phyloP scores from a whole-genome alignment of 2,888 invertebrate species.

The Tetrapedia diversipes region DNA sequence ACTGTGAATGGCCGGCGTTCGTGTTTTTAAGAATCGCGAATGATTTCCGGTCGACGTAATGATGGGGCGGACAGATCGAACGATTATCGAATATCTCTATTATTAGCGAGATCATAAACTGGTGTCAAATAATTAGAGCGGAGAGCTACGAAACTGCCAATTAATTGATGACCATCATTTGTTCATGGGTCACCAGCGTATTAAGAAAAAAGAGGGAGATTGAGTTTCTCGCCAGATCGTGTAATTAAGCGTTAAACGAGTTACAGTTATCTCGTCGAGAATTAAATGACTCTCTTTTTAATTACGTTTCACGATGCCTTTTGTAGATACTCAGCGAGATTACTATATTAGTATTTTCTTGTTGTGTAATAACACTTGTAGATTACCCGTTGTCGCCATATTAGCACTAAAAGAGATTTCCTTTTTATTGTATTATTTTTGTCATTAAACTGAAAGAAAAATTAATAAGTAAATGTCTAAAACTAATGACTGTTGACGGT shows the following conservation, averaged over 20 bases:
- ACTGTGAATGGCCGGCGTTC: background rate
- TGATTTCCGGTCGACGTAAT: constrained; percentile 32
- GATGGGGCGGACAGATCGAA: background rate
- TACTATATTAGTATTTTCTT: background rate
- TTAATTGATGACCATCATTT: constrained; percentile 52
- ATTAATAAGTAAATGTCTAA: no score
- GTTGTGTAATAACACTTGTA: constrained; percentile 16
- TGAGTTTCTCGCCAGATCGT: constrained; percentile 43
- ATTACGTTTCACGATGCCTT: no score
- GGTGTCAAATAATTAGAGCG: constrained; percentile 46
- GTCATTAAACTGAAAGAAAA: no score
- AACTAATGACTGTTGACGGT: no score
- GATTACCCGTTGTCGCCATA: no score
- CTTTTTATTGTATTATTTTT: no score
- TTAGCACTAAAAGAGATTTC: background rate
- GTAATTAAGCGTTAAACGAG: constrained; percentile 41
- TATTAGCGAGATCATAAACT: constrained; percentile 51
- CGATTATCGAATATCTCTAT: constrained; percentile 52
- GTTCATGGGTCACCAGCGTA: background rate
- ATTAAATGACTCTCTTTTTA: background rate
- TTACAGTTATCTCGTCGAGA: constrained; percentile 3
- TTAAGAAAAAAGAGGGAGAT: background rate
- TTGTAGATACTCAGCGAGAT: no score
- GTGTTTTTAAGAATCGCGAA: constrained; percentile 27
- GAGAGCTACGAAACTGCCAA: constrained; percentile 44